Evolutionary conservation across 2,797 vertebrate genomes (phyloP).

Genomic region (Enteromius unitaeniatus): DNA sequence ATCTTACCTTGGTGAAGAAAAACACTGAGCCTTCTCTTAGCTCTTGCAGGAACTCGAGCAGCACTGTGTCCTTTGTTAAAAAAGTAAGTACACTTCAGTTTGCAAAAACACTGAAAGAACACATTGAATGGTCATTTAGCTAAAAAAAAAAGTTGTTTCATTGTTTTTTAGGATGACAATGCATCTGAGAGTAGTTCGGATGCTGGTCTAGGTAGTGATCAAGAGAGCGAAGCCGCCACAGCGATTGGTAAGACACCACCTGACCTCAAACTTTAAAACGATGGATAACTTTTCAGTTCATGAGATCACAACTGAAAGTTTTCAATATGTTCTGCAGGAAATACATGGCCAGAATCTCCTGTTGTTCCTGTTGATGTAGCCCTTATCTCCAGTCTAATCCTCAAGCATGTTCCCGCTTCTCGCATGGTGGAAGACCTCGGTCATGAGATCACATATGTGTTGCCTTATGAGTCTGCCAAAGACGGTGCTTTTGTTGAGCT

Average conservation of each 20-base stretch:
- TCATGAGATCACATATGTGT: constrained; percentile 92
- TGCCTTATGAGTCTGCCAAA: constrained; percentile 95
- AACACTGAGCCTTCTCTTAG: constrained; percentile 91
- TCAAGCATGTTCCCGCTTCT: constrained; percentile 90
- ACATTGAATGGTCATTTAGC: neutral
- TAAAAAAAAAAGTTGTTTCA: neutral
- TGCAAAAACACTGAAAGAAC: neutral
- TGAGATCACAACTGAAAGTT: neutral
- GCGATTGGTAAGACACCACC: constrained; percentile 82
- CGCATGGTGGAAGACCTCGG: constrained; percentile 95
- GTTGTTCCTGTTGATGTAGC: constrained; percentile 84
- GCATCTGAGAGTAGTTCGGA: constrained; percentile 98
- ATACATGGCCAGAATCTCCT: constrained; percentile 41
- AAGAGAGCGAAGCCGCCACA: constrained; percentile 95
- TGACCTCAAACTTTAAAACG: neutral
- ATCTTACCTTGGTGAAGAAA: constrained; percentile 95
- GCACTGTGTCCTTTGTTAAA: constrained; percentile 92
- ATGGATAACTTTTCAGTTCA: neutral
- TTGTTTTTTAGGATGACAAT: constrained; percentile 86
- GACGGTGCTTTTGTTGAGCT: constrained; percentile 96
- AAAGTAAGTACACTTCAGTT: constrained; percentile 70
- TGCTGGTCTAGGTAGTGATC: constrained; percentile 96
- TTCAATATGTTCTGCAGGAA: constrained; percentile 46
- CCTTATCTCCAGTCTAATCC: constrained; percentile 92
- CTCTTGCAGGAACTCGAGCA: constrained; percentile 96